A percentile compares a stretch with the other conserved stretches of the same genome.
Conservation (phyloP, 35 echinoderm and acorn worm species). For the Apostichopus californicus region DNA sequence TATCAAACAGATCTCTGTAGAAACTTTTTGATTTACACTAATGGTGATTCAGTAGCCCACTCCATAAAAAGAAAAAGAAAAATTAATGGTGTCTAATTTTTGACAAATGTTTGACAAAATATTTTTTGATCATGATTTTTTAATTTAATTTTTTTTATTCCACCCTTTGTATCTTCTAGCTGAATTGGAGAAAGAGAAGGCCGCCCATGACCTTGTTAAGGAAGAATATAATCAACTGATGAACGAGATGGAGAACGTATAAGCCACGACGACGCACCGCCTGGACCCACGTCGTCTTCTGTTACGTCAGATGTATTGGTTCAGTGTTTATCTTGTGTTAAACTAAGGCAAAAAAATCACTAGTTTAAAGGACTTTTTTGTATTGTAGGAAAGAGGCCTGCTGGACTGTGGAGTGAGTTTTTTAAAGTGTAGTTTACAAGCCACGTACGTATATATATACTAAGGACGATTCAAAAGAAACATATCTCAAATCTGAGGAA, state of each 20-base stretch:
- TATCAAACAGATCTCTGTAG: too few relatives aligned
- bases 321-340: conserved; percentile 40
- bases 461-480: too few relatives aligned
- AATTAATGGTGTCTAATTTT: too few relatives aligned
- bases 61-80: too few relatives aligned
- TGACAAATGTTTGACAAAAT: too few relatives aligned
- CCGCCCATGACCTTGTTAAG: background rate
- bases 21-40: too few relatives aligned
- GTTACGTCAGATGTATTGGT: conserved; percentile 41
- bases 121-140: too few relatives aligned
- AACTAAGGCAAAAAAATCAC: conserved; percentile 17
- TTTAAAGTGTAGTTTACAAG: conserved; percentile 35
- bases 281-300: conserved; percentile 14
- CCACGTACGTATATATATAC: background rate
- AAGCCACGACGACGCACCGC: background rate
- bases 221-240: conserved; percentile 32
- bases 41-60: too few relatives aligned
- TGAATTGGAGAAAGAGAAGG: conserved; percentile 28
- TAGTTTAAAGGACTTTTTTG: conserved; percentile 21
- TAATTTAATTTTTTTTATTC: background rate
- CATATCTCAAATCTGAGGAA: too few relatives aligned
- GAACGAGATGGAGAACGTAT: conserved; percentile 41
- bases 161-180: background rate
- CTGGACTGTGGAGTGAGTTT: conserved; percentile 1
- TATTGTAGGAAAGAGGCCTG: conserved; percentile 36